Percentiles rank a stretch among this genome's conserved stretches.
Conservation (phyloP, 2,888 invertebrate genomes). For the Psylliodes chrysocephalus region DNA sequence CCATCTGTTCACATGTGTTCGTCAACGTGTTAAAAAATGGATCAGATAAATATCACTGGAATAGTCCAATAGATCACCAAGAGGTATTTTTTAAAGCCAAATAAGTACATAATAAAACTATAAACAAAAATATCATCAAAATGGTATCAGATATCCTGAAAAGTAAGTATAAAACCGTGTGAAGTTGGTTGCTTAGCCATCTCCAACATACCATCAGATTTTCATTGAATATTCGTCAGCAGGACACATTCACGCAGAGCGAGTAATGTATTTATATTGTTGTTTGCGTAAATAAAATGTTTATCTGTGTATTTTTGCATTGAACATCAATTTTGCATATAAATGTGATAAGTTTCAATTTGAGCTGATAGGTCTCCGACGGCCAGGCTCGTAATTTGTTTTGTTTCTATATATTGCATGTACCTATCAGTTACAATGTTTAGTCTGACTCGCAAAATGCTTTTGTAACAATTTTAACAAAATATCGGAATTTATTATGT, state of each 20-base stretch:
- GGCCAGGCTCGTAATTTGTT: background rate
- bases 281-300: constrained; percentile 9
- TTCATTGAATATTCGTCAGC: background rate
- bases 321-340: constrained; percentile 13
- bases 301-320: constrained; percentile 11
- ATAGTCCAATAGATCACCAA: too few relatives aligned
- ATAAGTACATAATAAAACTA: too few relatives aligned
- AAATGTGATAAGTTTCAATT: constrained; percentile 17
- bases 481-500: constrained; percentile 5
- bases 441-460: background rate
- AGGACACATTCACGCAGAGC: background rate
- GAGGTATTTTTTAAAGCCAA: too few relatives aligned
- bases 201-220: background rate
- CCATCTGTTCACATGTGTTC: too few relatives aligned
- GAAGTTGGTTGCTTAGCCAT: background rate
- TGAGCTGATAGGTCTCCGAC: constrained; percentile 7
- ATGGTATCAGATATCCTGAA: too few relatives aligned
- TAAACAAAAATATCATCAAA: too few relatives aligned
- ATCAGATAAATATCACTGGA: too few relatives aligned
- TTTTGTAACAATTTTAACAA: constrained; percentile 1
- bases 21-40: too few relatives aligned
- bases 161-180: too few relatives aligned
- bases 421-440: constrained; percentile 11
- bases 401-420: constrained; percentile 3
- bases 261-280: constrained; percentile 11